Evolutionary conservation across 2,797 vertebrate genomes (phyloP).

Genomic region (Eutrigla gurnardus): DNA sequence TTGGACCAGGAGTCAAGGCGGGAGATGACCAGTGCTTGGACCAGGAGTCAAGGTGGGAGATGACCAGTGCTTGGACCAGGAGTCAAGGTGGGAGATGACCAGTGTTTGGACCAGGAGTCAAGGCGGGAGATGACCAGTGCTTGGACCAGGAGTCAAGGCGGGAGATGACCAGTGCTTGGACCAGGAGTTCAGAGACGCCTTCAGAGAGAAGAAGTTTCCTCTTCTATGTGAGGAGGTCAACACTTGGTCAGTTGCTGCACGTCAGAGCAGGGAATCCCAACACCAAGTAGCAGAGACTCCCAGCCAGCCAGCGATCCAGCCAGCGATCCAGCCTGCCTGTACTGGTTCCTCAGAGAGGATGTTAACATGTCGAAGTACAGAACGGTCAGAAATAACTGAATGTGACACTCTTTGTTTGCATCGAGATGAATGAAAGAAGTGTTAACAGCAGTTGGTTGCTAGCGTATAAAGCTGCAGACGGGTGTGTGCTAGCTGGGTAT

Average conservation of each 20-base stretch:
- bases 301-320: too few species aligned
- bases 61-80: too few species aligned
- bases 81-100: too few species aligned
- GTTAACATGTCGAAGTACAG: constrained; percentile 65
- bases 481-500: constrained; percentile 8
- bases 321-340: background rate
- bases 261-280: constrained; percentile 74
- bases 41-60: too few species aligned
- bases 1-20: too few species aligned
- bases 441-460: constrained; percentile 29
- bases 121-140: too few species aligned
- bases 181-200: too few species aligned
- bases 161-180: too few species aligned
- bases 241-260: constrained; percentile 59
- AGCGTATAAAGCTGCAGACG: constrained; percentile 7
- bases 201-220: constrained; percentile 17
- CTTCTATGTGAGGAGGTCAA: constrained; percentile 58
- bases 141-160: too few species aligned
- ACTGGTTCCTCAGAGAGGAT: constrained; percentile 60
- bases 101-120: too few species aligned
- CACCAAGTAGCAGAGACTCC: constrained; percentile 18
- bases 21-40: too few species aligned
- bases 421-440: background rate
- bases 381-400: constrained; percentile 50
- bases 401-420: constrained; percentile 46